A percentile compares a stretch with the other conserved stretches of the same genome.
Conservation (phyloP, 2,113 vertebrate genomes). For the Stegostoma tigrinum region DNA sequence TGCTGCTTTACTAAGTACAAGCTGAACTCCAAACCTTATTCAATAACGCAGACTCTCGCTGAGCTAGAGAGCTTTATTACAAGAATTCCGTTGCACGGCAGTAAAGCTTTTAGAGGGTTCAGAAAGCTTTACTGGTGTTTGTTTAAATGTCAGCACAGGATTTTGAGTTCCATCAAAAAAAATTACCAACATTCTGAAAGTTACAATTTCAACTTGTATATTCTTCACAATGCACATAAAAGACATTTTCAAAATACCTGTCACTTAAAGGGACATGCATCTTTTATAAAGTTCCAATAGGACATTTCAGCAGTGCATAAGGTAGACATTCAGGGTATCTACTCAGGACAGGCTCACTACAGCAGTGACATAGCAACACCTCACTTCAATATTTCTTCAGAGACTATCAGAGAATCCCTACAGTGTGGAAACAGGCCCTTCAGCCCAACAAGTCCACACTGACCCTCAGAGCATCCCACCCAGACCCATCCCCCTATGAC, state of each 20-base stretch:
- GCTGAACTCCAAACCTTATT: constrained; percentile 9
- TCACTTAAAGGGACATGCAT: background rate
- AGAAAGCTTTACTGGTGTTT: constrained; percentile 13
- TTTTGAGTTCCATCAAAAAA: constrained; percentile 10
- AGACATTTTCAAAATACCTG: background rate
- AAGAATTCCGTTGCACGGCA: background rate
- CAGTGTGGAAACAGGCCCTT: too few relatives aligned
- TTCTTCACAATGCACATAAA: background rate
- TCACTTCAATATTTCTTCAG: background rate
- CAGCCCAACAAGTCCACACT: too few relatives aligned
- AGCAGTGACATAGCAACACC: background rate
- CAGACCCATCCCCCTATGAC: too few relatives aligned
- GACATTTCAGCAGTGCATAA: background rate
- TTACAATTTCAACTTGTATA: background rate
- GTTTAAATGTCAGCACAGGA: constrained; percentile 21
- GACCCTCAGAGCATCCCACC: too few relatives aligned
- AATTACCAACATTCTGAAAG: constrained; percentile 9
- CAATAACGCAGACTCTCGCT: background rate
- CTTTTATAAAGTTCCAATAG: background rate
- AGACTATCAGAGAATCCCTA: too few relatives aligned
- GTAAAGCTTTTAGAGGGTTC: background rate
- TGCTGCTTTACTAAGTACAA: background rate
- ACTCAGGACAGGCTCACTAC: background rate
- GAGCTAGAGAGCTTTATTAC: constrained; percentile 12
- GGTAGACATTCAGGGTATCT: background rate